Conservation (phyloP, 2,113 vertebrate species). For the Nycticryphes semicollaris region DNA sequence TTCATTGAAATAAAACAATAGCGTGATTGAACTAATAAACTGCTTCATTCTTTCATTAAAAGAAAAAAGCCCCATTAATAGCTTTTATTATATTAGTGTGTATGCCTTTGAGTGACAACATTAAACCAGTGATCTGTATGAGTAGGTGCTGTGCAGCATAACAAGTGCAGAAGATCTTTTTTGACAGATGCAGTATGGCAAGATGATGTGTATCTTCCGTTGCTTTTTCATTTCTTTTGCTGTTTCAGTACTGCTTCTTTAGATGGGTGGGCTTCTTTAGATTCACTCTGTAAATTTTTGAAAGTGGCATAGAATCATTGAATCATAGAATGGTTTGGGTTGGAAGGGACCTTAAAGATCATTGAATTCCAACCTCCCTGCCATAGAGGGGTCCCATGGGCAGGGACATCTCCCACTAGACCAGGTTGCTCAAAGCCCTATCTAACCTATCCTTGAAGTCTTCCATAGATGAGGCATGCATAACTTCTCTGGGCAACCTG, state of each 20-base stretch:
- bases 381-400: not conserved
- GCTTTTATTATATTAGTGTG: not conserved
- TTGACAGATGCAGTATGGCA: slow-evolving; percentile 36
- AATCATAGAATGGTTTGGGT: not conserved
- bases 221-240: slow-evolving; percentile 33
- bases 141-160: slow-evolving; percentile 39
- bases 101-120: slow-evolving; percentile 57
- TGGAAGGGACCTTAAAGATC: not conserved
- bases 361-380: not conserved
- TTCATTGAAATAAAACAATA: not conserved
- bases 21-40: not conserved
- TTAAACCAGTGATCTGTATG: slow-evolving; percentile 45
- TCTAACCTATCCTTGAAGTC: not conserved
- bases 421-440: not conserved
- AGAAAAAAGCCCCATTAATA: not conserved
- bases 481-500: not conserved
- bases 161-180: slow-evolving; percentile 26
- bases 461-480: too few relatives aligned
- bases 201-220: not conserved
- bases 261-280: not conserved
- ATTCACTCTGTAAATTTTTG: not conserved
- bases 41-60: not conserved
- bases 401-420: not conserved
- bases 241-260: not conserved
- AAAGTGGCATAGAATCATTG: not conserved